Evolutionary conservation across 2,797 vertebrate genomes (phyloP), one percentile per base, ranked within the genome.

Genomic region (Sebastes taczanowskii): DNA sequence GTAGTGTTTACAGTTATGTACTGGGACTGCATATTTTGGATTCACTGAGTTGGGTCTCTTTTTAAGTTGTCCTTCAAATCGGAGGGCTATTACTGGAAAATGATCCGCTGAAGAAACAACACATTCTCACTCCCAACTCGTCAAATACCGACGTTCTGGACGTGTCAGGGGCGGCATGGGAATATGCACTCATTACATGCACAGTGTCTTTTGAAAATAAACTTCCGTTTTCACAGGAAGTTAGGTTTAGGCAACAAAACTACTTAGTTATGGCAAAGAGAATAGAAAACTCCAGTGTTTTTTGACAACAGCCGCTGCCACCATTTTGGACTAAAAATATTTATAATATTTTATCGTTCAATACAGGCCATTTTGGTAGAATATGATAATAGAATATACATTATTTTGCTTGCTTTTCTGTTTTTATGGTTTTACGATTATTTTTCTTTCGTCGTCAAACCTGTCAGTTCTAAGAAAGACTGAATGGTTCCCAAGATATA

Each of bases 41-140:
- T 82, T 79, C 69, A 78, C 34, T 42, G 64, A 77, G 29, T 23
- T 16, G 8, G 13, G 13, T 32, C 27, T 56, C 16, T 52, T 49
- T 77, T 34, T 60, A 46, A 32, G 29, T 49, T 73, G 64, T 69
- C 71, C 32, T 86, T 82, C 29, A 88, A 67, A 74, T 67, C 38
- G 3, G 25, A 63, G 32, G 7, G 10, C 29, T 56, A 65, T 38
- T 70, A 34, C 71, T 49, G 20, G 29, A 70, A 80, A 70, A 58
- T n/a, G 1, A 55, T 78, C 10, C 23, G 8, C n/a, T 60, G 29
- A 52, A 53, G 35, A 75, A 77, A 69, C 46, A 49, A 49, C 49
- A 52, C 49, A n/a, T 52, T 52, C 49, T 52, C 49, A n/a, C 18
- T n/a, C 49, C 49, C 20, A 52, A 9, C 49, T n/a, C 20, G 3